These are phyloP conservation scores for Cryptoblepharus egeriae DNA, from an alignment of 2,797 vertebrate species.

Conservation along the genomic window DNA sequence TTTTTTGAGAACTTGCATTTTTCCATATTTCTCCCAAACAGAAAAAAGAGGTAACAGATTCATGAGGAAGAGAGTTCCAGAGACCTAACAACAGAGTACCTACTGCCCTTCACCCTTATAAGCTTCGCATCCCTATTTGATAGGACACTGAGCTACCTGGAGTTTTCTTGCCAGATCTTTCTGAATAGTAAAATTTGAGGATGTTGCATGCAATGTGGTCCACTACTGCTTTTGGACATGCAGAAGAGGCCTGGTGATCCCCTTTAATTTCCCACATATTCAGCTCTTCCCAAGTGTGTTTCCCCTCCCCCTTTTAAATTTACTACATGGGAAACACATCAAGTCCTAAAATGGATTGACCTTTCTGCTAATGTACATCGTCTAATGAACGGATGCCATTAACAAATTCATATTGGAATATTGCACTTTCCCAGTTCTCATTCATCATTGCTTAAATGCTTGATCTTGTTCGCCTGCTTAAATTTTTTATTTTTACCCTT, in stretches of 20 bases:
- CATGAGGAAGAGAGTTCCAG: neutral
- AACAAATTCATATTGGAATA: constrained; percentile 76
- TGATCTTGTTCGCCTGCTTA: constrained; percentile 73
- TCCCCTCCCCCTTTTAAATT: constrained; percentile 69
- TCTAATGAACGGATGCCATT: constrained; percentile 80
- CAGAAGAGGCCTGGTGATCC: neutral
- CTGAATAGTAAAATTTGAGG: neutral
- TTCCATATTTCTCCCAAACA: too few species aligned
- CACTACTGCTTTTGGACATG: neutral
- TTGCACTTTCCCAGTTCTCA: constrained; percentile 75
- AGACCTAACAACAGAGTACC: neutral
- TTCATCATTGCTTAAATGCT: constrained; percentile 78
- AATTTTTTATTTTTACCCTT: constrained; percentile 86
- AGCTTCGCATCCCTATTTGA: too few species aligned
- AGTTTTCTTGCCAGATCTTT: too few species aligned
- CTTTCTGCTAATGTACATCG: constrained; percentile 79
- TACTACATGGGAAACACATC: constrained; percentile 77
- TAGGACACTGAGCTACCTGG: neutral
- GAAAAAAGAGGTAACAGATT: too few species aligned
- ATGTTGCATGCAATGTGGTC: neutral
- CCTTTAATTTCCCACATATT: neutral
- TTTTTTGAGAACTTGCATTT: neutral
- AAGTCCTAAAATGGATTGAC: constrained; percentile 75
- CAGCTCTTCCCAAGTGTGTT: constrained; percentile 27
- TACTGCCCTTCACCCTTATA: neutral